Conservation (phyloP, 2,113 vertebrate genomes). For the Rhinolophus sinicus region DNA sequence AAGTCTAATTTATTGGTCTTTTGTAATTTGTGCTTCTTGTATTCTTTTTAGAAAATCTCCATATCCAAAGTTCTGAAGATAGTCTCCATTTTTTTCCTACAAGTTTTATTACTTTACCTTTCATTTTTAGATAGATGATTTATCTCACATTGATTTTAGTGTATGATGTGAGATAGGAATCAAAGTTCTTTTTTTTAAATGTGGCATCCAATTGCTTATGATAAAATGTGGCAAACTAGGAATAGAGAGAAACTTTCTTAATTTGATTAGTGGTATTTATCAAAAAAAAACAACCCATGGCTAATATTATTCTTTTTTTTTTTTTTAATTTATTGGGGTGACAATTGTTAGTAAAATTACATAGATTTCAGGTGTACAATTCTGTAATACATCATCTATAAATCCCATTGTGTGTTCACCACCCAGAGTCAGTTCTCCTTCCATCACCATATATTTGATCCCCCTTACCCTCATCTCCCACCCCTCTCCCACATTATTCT, state of each 20-base stretch:
- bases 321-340: too few species aligned
- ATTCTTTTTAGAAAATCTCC: background rate
- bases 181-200: background rate
- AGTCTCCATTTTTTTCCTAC: background rate
- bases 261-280: background rate
- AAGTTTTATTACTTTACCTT: constrained; percentile 4
- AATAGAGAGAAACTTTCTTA: constrained; percentile 4
- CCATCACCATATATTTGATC: too few species aligned
- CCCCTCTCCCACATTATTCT: background rate
- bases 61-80: constrained; percentile 11
- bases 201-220: background rate
- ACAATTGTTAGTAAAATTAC: too few species aligned
- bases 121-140: background rate
- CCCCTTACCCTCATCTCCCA: too few species aligned
- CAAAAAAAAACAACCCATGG: background rate
- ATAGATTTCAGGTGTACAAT: too few species aligned
- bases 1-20: constrained; percentile 28
- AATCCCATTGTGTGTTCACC: too few species aligned
- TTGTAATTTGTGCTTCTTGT: background rate
- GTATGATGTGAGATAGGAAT: background rate
- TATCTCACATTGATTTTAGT: background rate
- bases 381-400: too few species aligned
- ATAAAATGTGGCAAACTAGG: background rate
- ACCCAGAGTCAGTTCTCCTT: too few species aligned
- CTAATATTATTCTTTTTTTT: background rate